phyloP scores from a whole-genome alignment of 2,113 vertebrate species.

The Corythornis madagascariensis region DNA sequence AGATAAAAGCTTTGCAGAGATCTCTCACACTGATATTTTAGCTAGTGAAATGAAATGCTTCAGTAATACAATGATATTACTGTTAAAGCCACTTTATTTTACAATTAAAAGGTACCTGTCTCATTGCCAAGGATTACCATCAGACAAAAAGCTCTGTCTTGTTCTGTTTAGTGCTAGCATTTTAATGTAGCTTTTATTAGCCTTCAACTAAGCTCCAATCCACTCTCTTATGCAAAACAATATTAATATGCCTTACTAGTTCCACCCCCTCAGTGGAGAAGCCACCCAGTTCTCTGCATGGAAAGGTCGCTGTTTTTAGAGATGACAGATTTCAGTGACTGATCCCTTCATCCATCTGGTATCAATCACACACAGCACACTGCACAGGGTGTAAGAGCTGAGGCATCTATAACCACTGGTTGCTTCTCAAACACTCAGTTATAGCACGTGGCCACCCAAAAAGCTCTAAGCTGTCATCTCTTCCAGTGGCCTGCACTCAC shows the following conservation, averaged over 20 bases:
- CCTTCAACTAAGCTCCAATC: neutral
- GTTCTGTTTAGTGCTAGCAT: constrained; percentile 18
- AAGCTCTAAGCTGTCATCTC: neutral
- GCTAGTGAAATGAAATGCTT: constrained; percentile 13
- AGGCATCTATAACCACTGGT: neutral
- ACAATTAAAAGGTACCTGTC: constrained; percentile 49
- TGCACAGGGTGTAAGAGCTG: neutral
- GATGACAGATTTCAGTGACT: constrained; percentile 41
- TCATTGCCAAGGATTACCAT: neutral
- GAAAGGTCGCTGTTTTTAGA: constrained; percentile 29
- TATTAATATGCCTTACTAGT: neutral
- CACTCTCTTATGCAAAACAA: constrained; percentile 37
- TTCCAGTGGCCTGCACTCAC: neutral
- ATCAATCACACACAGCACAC: neutral
- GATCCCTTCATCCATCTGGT: constrained; percentile 48
- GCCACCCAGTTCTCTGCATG: neutral
- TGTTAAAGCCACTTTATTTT: constrained; percentile 30
- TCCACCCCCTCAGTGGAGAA: constrained; percentile 21
- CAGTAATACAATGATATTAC: neutral
- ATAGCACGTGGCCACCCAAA: neutral
- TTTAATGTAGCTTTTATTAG: constrained; percentile 61
- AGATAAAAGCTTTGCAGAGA: constrained; percentile 33
- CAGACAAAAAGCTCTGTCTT: constrained; percentile 16
- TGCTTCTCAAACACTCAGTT: neutral
- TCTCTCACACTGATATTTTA: constrained; percentile 20